These are phyloP conservation scores for Excalfactoria chinensis DNA, from an alignment of 2,113 vertebrate species.

Conservation along the genomic window DNA sequence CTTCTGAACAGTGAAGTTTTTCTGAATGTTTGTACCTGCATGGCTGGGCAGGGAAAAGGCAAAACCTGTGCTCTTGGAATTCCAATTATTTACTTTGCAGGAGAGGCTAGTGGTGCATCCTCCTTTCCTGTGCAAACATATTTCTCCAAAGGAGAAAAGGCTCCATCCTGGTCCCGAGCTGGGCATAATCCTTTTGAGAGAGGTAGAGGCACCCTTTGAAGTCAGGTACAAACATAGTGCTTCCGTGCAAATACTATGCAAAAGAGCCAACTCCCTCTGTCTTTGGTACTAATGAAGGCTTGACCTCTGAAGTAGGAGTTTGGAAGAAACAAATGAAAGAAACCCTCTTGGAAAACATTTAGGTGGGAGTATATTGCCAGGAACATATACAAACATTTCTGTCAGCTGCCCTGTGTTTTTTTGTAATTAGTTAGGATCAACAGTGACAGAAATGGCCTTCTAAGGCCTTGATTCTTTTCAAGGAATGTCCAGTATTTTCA, in stretches of 20 bases:
- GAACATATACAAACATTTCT: slow-evolving; percentile 3
- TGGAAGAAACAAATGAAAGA: neutral
- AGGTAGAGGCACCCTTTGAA: neutral
- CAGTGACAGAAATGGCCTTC: neutral
- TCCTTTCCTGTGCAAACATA: neutral
- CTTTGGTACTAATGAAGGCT: neutral
- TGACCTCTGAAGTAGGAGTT: neutral
- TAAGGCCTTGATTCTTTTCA: neutral
- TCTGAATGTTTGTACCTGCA: neutral
- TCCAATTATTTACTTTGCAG: neutral
- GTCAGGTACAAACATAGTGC: neutral
- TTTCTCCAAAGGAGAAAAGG: neutral
- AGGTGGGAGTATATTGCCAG: neutral
- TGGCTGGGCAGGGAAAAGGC: neutral
- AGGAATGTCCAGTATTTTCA: neutral
- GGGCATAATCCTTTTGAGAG: neutral
- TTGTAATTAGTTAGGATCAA: neutral
- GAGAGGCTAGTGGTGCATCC: neutral
- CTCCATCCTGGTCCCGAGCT: neutral
- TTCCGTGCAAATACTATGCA: neutral
- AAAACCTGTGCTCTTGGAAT: neutral
- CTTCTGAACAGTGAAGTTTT: neutral
- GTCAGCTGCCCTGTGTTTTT: neutral
- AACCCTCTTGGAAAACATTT: neutral
- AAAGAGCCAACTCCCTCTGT: neutral